Percentiles rank a stretch among this genome's conserved stretches.
Evolutionary conservation across 2,888 invertebrate species (phyloP).

Genomic region (Protophormia terraenovae): DNA sequence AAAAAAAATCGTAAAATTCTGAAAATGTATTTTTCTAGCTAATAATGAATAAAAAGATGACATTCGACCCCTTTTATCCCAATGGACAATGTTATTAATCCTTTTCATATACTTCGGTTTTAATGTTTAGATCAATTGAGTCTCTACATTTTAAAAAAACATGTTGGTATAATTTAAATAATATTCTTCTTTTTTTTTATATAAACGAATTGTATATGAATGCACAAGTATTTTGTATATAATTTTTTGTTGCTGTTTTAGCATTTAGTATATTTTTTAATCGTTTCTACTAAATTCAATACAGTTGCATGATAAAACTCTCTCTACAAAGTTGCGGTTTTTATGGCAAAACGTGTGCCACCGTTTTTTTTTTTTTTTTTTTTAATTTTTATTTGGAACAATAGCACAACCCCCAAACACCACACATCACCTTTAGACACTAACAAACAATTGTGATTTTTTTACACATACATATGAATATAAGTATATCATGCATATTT

Average conservation of each 20-base stretch:
- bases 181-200: not conserved
- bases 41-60: too few species aligned
- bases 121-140: not conserved
- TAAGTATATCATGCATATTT: not conserved
- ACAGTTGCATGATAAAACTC: conserved; percentile 29
- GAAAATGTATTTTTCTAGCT: too few species aligned
- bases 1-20: too few species aligned
- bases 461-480: not conserved
- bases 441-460: not conserved
- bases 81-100: too few species aligned
- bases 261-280: conserved; percentile 38
- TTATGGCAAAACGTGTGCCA: conserved; percentile 30
- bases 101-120: too few species aligned
- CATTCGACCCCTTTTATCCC: too few species aligned
- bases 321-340: conserved; percentile 40
- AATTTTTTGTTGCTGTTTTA: not conserved
- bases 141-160: not conserved
- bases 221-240: not conserved
- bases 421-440: not conserved
- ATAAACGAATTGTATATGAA: not conserved
- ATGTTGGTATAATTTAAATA: not conserved
- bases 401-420: not conserved
- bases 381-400: not conserved
- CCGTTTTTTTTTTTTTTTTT: not conserved
- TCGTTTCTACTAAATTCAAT: conserved; percentile 54